Conservation (phyloP, 2,888 invertebrate species). For the Cephus pulcher region DNA sequence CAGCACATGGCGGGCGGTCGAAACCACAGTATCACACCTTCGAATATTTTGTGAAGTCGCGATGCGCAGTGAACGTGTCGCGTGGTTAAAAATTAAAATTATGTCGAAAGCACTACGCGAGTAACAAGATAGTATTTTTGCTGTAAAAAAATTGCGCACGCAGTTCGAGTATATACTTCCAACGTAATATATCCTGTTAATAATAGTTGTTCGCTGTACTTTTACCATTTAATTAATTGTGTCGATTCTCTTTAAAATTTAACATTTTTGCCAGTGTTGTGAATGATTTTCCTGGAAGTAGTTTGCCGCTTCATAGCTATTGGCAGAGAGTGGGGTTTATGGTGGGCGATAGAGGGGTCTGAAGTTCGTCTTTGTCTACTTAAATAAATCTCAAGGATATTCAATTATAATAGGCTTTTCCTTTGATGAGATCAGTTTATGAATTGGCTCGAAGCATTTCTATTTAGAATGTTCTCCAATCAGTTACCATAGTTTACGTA, state of each 20-base stretch:
- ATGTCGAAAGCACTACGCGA: neutral
- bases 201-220: neutral
- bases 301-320: neutral
- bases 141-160: too few species aligned
- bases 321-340: neutral
- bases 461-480: neutral
- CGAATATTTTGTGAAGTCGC: neutral
- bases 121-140: neutral
- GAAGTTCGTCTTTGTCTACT: neutral
- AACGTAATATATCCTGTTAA: neutral
- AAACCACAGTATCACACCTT: neutral
- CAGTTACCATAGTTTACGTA: neutral
- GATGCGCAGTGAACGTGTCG: neutral
- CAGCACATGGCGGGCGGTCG: constrained; percentile 35
- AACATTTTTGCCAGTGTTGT: neutral
- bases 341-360: neutral
- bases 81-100: neutral
- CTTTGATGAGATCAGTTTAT: neutral
- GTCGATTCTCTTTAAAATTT: too few species aligned
- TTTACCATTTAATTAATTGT: neutral
- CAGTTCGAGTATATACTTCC: too few species aligned
- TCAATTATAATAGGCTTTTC: neutral
- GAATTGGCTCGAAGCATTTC: neutral
- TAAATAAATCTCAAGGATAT: neutral
- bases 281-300: neutral